A percentile compares a stretch with the other conserved stretches of the same genome.
Evolutionary conservation across 2,797 vertebrate species (phyloP).

Genomic region (Sebastes nivosus): DNA sequence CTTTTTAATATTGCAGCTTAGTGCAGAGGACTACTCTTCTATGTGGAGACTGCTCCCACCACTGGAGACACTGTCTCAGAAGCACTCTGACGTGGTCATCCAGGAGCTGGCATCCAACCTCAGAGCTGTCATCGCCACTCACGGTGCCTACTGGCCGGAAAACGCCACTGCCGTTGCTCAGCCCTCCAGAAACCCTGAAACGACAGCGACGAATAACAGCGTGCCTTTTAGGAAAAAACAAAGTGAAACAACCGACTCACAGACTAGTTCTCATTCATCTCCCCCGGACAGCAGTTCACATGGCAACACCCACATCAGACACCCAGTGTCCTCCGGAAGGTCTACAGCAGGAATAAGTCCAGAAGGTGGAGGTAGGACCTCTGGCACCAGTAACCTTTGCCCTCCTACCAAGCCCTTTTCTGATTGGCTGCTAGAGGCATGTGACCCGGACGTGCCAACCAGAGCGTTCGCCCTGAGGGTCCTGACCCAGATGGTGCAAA

Average conservation of each 20-base stretch:
- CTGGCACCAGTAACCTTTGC: neutral
- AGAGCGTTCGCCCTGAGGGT: slow-evolving; percentile 86
- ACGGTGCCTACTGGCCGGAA: slow-evolving; percentile 80
- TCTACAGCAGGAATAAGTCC: neutral
- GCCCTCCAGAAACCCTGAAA: neutral
- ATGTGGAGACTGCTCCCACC: slow-evolving; percentile 84
- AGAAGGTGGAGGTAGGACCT: neutral
- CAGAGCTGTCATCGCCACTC: slow-evolving; percentile 88
- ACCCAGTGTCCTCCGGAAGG: neutral
- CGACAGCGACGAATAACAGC: neutral
- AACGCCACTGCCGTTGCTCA: slow-evolving; percentile 18
- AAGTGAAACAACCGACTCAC: neutral
- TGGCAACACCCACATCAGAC: neutral
- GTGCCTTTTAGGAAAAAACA: neutral
- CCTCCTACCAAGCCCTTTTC: slow-evolving; percentile 49
- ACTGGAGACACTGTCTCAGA: slow-evolving; percentile 83
- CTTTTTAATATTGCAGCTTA: slow-evolving; percentile 77
- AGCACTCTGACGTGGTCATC: slow-evolving; percentile 85
- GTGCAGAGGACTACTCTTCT: slow-evolving; percentile 79
- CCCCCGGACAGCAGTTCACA: neutral
- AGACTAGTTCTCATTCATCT: neutral
- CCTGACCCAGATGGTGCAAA: slow-evolving; percentile 80
- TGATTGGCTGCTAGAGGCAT: slow-evolving; percentile 85
- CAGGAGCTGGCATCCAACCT: slow-evolving; percentile 90
- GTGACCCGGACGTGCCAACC: slow-evolving; percentile 86